Evolutionary conservation across 1,140 invertebrate species (phyloP).

Genomic region (Sycobia sp.): DNA sequence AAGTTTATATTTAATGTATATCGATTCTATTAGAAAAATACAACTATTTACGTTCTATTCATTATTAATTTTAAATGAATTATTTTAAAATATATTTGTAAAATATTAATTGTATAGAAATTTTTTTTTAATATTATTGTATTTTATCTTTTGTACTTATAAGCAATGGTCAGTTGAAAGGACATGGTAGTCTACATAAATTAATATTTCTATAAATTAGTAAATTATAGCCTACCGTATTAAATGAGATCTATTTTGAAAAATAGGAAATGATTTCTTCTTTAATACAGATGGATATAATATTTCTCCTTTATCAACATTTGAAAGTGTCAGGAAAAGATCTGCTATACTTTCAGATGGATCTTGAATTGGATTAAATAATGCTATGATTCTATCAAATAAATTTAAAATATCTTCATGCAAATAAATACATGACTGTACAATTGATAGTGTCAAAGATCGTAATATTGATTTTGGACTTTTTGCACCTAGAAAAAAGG

Average conservation of each 20-base stretch:
- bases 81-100: no score
- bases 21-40: no score
- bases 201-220: neutral
- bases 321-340: slow-evolving; percentile 41
- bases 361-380: slow-evolving; percentile 49
- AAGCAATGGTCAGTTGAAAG: no score
- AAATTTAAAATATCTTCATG: slow-evolving; percentile 37
- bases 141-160: no score
- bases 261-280: slow-evolving; percentile 48
- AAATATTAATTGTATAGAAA: no score
- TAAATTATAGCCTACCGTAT: slow-evolving; percentile 35
- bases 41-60: no score
- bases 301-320: slow-evolving; percentile 40
- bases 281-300: slow-evolving; percentile 40
- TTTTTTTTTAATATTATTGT: no score
- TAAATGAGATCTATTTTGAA: slow-evolving; percentile 45
- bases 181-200: no score
- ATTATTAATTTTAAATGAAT: no score
- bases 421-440: slow-evolving; percentile 45
- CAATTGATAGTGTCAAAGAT: slow-evolving; percentile 18
- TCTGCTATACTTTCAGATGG: slow-evolving; percentile 41
- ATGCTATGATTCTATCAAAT: slow-evolving; percentile 48
- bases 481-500: slow-evolving; percentile 43
- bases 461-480: slow-evolving; percentile 41
- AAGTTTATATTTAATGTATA: no score